Percentiles rank a stretch among this genome's conserved stretches.
These are phyloP conservation scores for Desoria tigrina DNA, from an alignment of 2,888 invertebrate species.

Conservation along the genomic window DNA sequence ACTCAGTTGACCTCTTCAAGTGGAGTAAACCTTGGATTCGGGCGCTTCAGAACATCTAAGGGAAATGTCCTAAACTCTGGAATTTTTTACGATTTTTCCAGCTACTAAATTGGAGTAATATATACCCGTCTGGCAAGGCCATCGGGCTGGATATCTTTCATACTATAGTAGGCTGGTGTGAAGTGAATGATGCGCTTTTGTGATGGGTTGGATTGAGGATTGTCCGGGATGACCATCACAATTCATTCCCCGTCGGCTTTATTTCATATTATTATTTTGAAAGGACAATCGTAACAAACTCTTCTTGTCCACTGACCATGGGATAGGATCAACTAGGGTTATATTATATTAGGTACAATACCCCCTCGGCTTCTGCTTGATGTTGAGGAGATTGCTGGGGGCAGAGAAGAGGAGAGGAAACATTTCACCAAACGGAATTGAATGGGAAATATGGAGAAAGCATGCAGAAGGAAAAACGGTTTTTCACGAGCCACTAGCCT, in stretches of 20 bases:
- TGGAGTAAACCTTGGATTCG: not conserved
- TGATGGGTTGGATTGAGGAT: slow-evolving; percentile 21
- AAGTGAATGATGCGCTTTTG: slow-evolving; percentile 32
- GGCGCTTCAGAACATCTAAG: not conserved
- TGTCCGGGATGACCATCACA: slow-evolving; percentile 32
- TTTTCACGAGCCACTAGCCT: slow-evolving; percentile 52
- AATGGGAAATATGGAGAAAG: not conserved
- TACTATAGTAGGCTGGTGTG: slow-evolving; percentile 35
- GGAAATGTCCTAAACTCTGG: not conserved
- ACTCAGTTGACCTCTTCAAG: slow-evolving; percentile 1
- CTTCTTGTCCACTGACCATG: slow-evolving; percentile 30
- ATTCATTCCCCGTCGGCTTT: slow-evolving; percentile 22
- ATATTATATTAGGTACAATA: not conserved
- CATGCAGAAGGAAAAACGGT: slow-evolving; percentile 26
- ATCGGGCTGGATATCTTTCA: not conserved
- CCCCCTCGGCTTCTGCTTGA: not conserved
- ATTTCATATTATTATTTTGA: slow-evolving; percentile 9
- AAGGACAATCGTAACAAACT: slow-evolving; percentile 5
- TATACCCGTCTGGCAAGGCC: not conserved
- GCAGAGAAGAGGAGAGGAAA: too few species aligned
- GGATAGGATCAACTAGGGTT: slow-evolving; percentile 26
- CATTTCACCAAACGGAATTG: slow-evolving; percentile 8
- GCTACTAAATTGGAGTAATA: not conserved
- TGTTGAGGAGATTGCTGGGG: not conserved
- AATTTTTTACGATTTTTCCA: not conserved